These are phyloP conservation scores for Araneus ventricosus DNA, from an alignment of 1,140 invertebrate species.

Conservation along the genomic window DNA sequence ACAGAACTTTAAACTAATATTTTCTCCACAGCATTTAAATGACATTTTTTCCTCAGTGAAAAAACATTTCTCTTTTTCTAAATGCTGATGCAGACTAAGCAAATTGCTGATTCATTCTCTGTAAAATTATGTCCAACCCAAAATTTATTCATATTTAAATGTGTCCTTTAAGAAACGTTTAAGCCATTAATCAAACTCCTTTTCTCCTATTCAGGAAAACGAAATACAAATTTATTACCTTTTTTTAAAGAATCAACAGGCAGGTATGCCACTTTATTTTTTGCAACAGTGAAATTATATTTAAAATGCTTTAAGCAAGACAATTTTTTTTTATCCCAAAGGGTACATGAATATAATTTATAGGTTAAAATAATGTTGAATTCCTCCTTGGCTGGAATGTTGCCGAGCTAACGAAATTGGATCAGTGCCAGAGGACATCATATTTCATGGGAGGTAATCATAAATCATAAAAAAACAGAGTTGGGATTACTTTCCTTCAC, in stretches of 20 bases:
- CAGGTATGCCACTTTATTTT: background rate
- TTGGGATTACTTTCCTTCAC: slow-evolving; percentile 1
- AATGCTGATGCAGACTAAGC: no score
- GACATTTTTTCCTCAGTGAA: no score
- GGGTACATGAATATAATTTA: background rate
- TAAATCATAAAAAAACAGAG: slow-evolving; percentile 17
- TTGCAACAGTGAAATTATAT: background rate
- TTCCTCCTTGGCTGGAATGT: background rate
- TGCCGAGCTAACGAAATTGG: background rate
- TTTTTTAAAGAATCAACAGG: slow-evolving; percentile 11
- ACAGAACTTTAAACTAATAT: no score
- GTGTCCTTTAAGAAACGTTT: background rate
- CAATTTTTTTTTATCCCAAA: background rate
- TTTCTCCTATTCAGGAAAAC: background rate
- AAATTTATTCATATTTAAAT: background rate
- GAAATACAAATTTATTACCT: background rate
- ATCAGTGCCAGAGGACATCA: background rate
- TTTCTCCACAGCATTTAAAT: no score
- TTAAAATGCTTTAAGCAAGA: background rate
- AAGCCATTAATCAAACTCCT: background rate
- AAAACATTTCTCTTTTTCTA: no score
- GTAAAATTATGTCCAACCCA: background rate
- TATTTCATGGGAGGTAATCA: slow-evolving; percentile 2
- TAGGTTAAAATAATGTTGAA: background rate
- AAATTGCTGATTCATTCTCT: no score